Conservation (phyloP, 2,797 vertebrate species). For the Sebastes vulpes region DNA sequence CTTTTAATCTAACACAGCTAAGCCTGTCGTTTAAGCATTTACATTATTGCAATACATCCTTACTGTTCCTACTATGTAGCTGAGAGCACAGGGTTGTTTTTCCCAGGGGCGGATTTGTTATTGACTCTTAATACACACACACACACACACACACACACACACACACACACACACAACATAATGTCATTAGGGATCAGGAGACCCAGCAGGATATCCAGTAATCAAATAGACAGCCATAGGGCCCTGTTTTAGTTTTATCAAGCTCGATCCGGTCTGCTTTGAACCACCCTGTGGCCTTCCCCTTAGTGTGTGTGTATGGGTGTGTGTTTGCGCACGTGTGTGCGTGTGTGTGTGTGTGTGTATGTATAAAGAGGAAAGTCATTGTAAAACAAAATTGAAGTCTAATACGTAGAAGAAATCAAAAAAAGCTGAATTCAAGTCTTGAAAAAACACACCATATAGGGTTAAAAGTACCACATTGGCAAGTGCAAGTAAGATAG, state of each 20-base stretch:
- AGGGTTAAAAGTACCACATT: neutral
- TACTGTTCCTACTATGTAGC: neutral
- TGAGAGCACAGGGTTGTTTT: neutral
- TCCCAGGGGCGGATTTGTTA: neutral
- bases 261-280: slow-evolving; percentile 15
- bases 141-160: neutral
- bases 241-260: neutral
- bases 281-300: slow-evolving; percentile 11
- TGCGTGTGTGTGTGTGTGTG: neutral
- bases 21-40: neutral
- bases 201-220: slow-evolving; percentile 40
- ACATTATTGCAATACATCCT: neutral
- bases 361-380: neutral
- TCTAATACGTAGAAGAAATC: neutral
- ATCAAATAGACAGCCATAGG: slow-evolving; percentile 27
- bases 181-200: slow-evolving; percentile 35
- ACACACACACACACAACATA: neutral
- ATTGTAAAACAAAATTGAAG: too few species aligned
- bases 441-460: neutral
- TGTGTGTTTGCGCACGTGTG: neutral
- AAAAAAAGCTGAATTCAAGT: neutral
- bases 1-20: neutral
- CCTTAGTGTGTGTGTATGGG: neutral
- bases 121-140: neutral
- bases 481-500: too few species aligned